Percentiles rank a stretch among this genome's conserved stretches.
Evolutionary conservation across 2,113 vertebrate genomes (phyloP).

Genomic region (Cyrtonyx montezumae): DNA sequence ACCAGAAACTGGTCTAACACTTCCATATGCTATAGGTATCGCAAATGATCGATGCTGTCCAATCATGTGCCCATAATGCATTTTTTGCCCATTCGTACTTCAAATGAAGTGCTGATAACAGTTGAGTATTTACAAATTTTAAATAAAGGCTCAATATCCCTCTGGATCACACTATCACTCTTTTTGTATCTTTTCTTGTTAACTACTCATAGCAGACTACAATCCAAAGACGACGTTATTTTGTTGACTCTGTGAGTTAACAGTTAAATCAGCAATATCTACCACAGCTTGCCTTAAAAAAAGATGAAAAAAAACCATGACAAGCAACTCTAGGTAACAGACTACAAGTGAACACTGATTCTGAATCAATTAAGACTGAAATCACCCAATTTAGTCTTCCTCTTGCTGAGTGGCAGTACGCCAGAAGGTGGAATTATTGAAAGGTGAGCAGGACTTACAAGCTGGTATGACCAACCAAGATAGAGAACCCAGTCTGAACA

Average conservation of each 20-base stretch:
- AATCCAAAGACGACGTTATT: conserved; percentile 9
- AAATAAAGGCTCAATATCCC: conserved; percentile 23
- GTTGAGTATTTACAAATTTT: conserved; percentile 74
- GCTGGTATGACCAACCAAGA: neutral
- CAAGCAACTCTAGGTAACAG: neutral
- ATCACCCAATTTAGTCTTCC: neutral
- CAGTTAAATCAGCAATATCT: conserved; percentile 30
- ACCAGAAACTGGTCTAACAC: conserved; percentile 70
- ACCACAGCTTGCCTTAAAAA: neutral
- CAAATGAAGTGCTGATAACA: conserved; percentile 68
- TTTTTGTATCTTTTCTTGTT: neutral
- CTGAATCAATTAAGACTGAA: neutral
- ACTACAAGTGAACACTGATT: neutral
- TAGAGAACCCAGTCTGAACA: neutral
- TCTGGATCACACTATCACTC: conserved; percentile 49
- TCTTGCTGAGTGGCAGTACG: neutral
- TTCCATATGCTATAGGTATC: conserved; percentile 54
- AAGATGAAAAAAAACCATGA: neutral
- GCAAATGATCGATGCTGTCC: conserved; percentile 27
- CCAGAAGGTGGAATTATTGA: neutral
- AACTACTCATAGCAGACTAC: neutral
- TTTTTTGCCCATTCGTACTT: conserved; percentile 57
- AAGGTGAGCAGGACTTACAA: neutral
- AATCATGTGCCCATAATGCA: conserved; percentile 47
- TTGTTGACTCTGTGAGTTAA: neutral